Conservation (phyloP, 2,888 invertebrate genomes). For the Drosophila quinaria region DNA sequence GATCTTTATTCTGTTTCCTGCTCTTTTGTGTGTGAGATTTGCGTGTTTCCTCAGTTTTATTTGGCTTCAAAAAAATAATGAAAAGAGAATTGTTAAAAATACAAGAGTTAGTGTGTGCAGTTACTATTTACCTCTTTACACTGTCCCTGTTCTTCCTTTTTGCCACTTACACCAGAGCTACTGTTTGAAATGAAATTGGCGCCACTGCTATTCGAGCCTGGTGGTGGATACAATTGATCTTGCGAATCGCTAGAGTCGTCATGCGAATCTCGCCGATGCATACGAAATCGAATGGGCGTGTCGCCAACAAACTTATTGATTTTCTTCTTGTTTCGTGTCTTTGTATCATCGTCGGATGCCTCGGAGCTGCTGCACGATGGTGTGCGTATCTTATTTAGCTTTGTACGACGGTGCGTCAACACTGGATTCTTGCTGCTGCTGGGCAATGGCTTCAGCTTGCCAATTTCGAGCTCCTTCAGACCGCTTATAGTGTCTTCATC, state of each 20-base stretch:
- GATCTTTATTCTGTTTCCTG: slow-evolving; percentile 78
- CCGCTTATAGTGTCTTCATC: slow-evolving; percentile 74
- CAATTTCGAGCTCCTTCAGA: slow-evolving; percentile 83
- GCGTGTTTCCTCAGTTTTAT: slow-evolving; percentile 82
- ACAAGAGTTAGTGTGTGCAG: background rate
- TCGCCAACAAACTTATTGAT: slow-evolving; percentile 89
- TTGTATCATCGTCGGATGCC: slow-evolving; percentile 95
- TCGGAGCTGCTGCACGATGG: slow-evolving; percentile 98
- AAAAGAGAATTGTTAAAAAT: background rate
- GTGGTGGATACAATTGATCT: slow-evolving; percentile 87
- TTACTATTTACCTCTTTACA: slow-evolving; percentile 70
- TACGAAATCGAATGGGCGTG: slow-evolving; percentile 88
- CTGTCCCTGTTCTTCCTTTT: slow-evolving; percentile 81
- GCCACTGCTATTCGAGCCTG: slow-evolving; percentile 74
- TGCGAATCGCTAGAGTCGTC: slow-evolving; percentile 95
- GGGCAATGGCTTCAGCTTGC: slow-evolving; percentile 81
- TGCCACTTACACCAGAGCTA: slow-evolving; percentile 70
- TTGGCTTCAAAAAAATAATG: slow-evolving; percentile 62
- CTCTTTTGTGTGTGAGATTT: slow-evolving; percentile 80
- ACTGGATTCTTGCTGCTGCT: slow-evolving; percentile 83
- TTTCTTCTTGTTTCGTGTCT: slow-evolving; percentile 91
- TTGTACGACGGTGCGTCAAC: slow-evolving; percentile 88
- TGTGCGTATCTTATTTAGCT: slow-evolving; percentile 91
- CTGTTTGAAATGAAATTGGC: slow-evolving; percentile 80
- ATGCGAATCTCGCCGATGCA: slow-evolving; percentile 91